A percentile compares a stretch with the other conserved stretches of the same genome.
These are phyloP conservation scores for Cydia splendana DNA, from an alignment of 1,140 invertebrate genomes.

Conservation along the genomic window DNA sequence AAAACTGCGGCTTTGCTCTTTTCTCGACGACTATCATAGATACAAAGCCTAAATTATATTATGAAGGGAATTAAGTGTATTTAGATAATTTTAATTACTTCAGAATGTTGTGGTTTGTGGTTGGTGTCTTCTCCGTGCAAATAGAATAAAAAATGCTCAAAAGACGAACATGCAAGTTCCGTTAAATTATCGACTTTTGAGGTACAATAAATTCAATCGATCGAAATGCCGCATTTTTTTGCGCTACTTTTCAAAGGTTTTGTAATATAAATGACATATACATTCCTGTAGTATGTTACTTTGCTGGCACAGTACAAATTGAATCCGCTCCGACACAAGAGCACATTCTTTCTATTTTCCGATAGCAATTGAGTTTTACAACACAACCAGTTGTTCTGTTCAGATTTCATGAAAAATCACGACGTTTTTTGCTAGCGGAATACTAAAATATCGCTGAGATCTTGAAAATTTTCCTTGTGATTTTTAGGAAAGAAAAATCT, in stretches of 20 bases:
- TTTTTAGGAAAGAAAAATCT: neutral
- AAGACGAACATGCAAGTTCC: no score
- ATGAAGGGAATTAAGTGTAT: no score
- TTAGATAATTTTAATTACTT: no score
- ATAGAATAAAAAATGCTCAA: no score
- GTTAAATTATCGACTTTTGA: no score
- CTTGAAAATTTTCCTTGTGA: neutral
- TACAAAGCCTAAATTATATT: no score
- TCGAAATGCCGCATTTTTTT: no score
- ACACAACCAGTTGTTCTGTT: neutral
- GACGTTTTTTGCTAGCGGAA: neutral
- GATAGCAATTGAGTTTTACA: neutral
- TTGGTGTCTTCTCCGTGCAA: no score
- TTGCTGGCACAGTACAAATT: neutral
- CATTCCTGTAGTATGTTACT: neutral
- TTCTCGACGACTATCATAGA: neutral
- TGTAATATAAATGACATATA: neutral
- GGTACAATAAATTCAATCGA: no score
- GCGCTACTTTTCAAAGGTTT: neutral
- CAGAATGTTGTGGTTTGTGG: no score
- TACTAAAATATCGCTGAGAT: neutral
- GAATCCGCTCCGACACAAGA: slow-evolving; percentile 1
- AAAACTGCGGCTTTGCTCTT: neutral
- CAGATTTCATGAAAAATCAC: slow-evolving; percentile 4
- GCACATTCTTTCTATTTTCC: slow-evolving; percentile 13